A percentile compares a stretch with the other conserved stretches of the same genome.
Conservation (phyloP, 2,888 invertebrate species). For the Catocala fraxini region DNA sequence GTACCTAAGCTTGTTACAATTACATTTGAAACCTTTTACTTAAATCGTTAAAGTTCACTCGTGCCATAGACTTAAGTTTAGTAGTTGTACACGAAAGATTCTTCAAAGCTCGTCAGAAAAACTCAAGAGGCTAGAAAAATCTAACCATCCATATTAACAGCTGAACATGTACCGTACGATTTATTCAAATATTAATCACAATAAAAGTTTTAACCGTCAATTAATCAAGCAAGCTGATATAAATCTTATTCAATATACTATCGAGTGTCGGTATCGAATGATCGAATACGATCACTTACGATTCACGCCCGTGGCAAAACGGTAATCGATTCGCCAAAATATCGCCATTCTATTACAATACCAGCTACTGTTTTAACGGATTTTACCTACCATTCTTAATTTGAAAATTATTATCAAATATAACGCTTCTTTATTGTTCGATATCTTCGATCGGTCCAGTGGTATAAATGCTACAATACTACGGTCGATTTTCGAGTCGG, state of each 20-base stretch:
- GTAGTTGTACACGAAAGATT: no score
- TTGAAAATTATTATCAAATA: constrained; percentile 3
- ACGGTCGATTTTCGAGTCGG: no score
- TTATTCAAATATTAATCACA: background rate
- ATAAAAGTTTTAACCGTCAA: constrained; percentile 14
- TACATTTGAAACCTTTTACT: no score
- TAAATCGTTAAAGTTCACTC: no score
- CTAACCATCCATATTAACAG: no score
- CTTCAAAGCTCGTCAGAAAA: no score
- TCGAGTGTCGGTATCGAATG: constrained; percentile 13
- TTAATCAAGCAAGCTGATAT: constrained; percentile 14
- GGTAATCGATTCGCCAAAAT: constrained; percentile 54
- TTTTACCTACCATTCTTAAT: constrained; percentile 1
- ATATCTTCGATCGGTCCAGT: background rate
- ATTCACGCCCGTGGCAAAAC: constrained; percentile 51
- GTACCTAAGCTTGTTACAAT: no score
- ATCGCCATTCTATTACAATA: constrained; percentile 22
- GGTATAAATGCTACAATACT: no score
- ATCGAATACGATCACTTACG: constrained; percentile 36
- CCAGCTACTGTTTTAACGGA: constrained; percentile 35
- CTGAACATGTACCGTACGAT: background rate
- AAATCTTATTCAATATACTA: constrained; percentile 10
- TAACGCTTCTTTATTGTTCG: background rate
- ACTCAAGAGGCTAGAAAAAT: no score
- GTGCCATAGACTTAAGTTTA: no score